These are phyloP conservation scores for Nothocercus nigrocapillus DNA, from an alignment of 2,113 vertebrate species.

Conservation along the genomic window DNA sequence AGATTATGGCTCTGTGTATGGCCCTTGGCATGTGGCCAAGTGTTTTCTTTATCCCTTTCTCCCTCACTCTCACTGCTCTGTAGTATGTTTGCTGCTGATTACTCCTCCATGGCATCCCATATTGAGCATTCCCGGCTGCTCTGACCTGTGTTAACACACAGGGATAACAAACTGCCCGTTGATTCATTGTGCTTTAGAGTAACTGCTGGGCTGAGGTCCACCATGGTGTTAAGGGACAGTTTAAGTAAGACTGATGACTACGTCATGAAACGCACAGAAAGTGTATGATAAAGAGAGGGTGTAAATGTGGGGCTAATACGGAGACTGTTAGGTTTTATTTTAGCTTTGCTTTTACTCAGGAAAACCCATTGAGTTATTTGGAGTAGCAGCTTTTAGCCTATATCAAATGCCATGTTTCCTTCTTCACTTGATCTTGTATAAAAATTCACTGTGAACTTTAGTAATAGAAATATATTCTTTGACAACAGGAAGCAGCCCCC, in stretches of 20 bases:
- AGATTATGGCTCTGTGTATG: neutral
- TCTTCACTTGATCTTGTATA: neutral
- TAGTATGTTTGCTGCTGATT: neutral
- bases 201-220: neutral
- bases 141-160: neutral
- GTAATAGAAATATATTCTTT: neutral
- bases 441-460: neutral
- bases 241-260: neutral
- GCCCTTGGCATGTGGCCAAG: neutral
- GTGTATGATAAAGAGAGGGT: neutral
- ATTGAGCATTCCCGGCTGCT: neutral
- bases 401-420: conserved; percentile 7
- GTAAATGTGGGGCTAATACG: neutral
- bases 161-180: neutral
- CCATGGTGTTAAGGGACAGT: neutral
- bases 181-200: neutral
- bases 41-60: neutral
- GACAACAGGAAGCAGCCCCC: conserved; percentile 37
- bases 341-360: neutral
- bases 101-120: neutral
- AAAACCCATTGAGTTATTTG: neutral
- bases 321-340: neutral
- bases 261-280: neutral
- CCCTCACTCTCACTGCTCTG: neutral
- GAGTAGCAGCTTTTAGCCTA: neutral